A percentile compares a stretch with the other conserved stretches of the same genome.
Evolutionary conservation across 2,888 invertebrate genomes (phyloP).

Genomic region (Ophion obscuratus): DNA sequence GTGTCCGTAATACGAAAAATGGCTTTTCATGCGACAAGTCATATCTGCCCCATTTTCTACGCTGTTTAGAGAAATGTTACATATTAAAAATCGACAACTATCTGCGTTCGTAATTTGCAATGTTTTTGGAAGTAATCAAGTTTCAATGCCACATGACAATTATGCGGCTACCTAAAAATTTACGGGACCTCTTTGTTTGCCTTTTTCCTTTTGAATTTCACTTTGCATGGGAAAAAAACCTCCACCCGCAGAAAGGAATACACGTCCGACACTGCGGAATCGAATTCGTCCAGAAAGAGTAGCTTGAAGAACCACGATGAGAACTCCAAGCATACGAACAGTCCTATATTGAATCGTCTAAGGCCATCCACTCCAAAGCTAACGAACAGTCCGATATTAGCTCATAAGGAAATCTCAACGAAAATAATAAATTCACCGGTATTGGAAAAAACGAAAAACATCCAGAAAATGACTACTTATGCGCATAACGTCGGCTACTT

Average conservation of each 20-base stretch:
- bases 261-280: conserved; percentile 76
- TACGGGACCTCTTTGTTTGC: too few species aligned
- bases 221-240: neutral
- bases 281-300: conserved; percentile 77
- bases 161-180: too few species aligned
- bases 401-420: conserved; percentile 73
- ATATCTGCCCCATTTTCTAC: too few species aligned
- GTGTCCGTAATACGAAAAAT: too few species aligned
- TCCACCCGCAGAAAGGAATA: conserved; percentile 70
- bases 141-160: too few species aligned
- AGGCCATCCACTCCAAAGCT: conserved; percentile 77
- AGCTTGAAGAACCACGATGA: conserved; percentile 74
- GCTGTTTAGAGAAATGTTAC: too few species aligned
- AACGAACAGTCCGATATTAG: conserved; percentile 78
- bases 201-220: too few species aligned
- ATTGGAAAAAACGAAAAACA: conserved; percentile 75
- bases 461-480: conserved; percentile 71
- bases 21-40: too few species aligned
- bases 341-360: conserved; percentile 76
- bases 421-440: conserved; percentile 74
- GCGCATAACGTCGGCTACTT: conserved; percentile 78
- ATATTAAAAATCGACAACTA: too few species aligned
- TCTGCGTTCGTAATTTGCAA: too few species aligned
- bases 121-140: too few species aligned
- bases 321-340: conserved; percentile 75